A percentile compares a stretch with the other conserved stretches of the same genome.
phyloP scores from a whole-genome alignment of 2,888 invertebrate species.

The Agelastica alni region DNA sequence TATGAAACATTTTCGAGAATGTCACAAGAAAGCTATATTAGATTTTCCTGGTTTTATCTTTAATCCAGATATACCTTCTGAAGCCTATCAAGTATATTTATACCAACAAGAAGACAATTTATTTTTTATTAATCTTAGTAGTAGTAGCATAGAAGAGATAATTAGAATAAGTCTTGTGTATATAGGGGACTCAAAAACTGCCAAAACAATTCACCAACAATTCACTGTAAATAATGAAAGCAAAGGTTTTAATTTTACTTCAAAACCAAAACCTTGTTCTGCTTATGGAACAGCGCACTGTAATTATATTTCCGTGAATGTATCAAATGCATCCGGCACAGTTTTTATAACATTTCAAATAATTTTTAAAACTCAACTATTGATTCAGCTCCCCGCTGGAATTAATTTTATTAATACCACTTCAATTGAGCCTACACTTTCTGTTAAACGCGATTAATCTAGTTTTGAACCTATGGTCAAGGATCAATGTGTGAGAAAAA shows the following conservation, averaged over 20 bases:
- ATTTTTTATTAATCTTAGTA: constrained; percentile 9
- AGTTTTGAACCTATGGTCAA: neutral
- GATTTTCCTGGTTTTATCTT: neutral
- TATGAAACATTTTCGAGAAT: neutral
- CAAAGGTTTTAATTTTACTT: neutral
- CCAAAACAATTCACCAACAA: constrained; percentile 5
- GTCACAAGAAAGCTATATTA: neutral
- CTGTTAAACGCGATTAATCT: neutral
- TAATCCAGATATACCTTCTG: neutral
- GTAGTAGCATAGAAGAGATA: neutral
- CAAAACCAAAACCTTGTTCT: constrained; percentile 7
- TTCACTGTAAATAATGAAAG: constrained; percentile 7
- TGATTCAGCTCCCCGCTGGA: neutral
- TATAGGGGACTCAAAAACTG: neutral
- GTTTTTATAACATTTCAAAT: constrained; percentile 5
- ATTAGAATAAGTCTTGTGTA: neutral
- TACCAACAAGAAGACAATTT: constrained; percentile 14
- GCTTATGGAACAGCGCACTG: neutral
- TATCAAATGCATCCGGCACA: neutral
- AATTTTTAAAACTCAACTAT: neutral
- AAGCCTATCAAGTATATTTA: neutral
- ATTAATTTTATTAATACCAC: neutral
- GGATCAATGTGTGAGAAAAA: neutral
- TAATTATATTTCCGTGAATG: constrained; percentile 8
- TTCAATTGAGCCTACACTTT: no score